Conservation (phyloP, 2,797 vertebrate species). For the Echiichthys vipera region DNA sequence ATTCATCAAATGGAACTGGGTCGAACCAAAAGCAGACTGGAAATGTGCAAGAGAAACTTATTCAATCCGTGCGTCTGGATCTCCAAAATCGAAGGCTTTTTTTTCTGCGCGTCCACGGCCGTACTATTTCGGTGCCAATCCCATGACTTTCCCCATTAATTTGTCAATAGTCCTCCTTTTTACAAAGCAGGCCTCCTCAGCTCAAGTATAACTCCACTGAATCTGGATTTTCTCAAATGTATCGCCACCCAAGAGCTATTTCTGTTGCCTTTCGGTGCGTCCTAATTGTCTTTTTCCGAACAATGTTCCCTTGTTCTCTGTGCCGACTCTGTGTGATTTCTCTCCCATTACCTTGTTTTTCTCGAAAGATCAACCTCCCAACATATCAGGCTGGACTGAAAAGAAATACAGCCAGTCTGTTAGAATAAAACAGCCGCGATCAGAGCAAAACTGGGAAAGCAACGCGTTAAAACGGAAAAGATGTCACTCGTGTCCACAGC, state of each 20-base stretch:
- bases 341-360: slow-evolving; percentile 79
- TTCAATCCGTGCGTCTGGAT: slow-evolving; percentile 59
- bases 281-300: slow-evolving; percentile 74
- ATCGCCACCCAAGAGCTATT: slow-evolving; percentile 60
- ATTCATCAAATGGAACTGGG: background rate
- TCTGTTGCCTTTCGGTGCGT: slow-evolving; percentile 65
- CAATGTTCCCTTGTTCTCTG: slow-evolving; percentile 78
- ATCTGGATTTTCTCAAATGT: slow-evolving; percentile 30
- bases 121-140: slow-evolving; percentile 69
- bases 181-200: slow-evolving; percentile 23
- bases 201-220: slow-evolving; percentile 60
- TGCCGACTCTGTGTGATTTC: slow-evolving; percentile 62
- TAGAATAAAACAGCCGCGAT: slow-evolving; percentile 17
- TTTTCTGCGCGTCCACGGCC: slow-evolving; percentile 55
- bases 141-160: slow-evolving; percentile 77
- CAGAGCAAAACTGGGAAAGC: slow-evolving; percentile 15
- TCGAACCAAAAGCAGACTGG: slow-evolving; percentile 8
- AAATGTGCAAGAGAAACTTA: slow-evolving; percentile 59
- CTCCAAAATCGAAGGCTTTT: slow-evolving; percentile 44
- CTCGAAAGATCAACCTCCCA: slow-evolving; percentile 49
- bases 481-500: slow-evolving; percentile 69
- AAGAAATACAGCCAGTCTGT: slow-evolving; percentile 20
- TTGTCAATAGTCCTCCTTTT: slow-evolving; percentile 55
- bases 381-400: slow-evolving; percentile 21
- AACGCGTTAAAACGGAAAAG: slow-evolving; percentile 58